Evolutionary conservation across 2,113 vertebrate species (phyloP).

Genomic region (Cinclus mexicanus): DNA sequence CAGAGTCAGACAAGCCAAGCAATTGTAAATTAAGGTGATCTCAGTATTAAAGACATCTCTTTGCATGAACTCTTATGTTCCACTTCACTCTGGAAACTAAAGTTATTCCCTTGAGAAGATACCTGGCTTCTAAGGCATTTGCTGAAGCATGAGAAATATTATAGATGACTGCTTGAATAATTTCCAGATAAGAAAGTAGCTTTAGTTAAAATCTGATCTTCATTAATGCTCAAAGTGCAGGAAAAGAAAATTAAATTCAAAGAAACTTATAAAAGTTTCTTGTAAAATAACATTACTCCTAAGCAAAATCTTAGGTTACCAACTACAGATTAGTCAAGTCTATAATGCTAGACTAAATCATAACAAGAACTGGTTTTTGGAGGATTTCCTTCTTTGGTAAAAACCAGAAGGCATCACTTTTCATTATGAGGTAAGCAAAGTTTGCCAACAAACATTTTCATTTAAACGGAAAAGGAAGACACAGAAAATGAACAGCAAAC

Average conservation of each 20-base stretch:
- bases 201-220: slow-evolving; percentile 22
- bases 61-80: slow-evolving; percentile 1
- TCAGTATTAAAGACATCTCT: background rate
- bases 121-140: background rate
- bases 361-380: background rate
- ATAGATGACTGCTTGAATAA: background rate
- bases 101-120: slow-evolving; percentile 9
- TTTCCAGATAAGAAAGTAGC: background rate
- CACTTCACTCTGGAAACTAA: slow-evolving; percentile 24
- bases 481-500: background rate
- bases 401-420: background rate
- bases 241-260: background rate
- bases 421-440: background rate
- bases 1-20: slow-evolving; percentile 19
- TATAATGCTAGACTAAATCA: background rate
- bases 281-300: background rate
- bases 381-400: background rate
- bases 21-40: slow-evolving; percentile 23
- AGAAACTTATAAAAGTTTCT: background rate
- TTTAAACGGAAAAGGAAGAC: background rate
- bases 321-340: background rate
- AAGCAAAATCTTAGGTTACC: background rate
- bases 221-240: background rate
- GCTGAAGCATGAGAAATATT: background rate
- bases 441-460: background rate